Evolutionary conservation across 2,113 vertebrate genomes (phyloP), one percentile per base, ranked within the genome.

Genomic region (Leptosomus discolor): DNA sequence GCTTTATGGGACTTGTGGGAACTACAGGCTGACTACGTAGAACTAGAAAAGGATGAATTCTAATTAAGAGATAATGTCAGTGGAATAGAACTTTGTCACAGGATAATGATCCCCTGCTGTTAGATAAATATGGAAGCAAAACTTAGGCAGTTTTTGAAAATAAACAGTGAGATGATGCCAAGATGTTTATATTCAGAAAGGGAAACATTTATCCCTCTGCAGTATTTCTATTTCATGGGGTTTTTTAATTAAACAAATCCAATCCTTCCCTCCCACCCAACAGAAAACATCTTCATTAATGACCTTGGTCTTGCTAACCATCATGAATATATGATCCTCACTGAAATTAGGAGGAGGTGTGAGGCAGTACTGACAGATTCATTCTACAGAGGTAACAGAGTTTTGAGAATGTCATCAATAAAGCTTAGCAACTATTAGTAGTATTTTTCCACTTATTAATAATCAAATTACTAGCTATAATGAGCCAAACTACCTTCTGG

Each of bases 61-160:
- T 98, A 97, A 98, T 98, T 98, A 98, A 94, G 94, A 95, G 94
- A 97, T 98, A 97, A 98, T 98, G 95, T 96, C 82, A 97, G 93
- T 90, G 94, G 88, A 97, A 96, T 77, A 97, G 96, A 98, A 95
- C 96, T 96, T 98, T 97, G 96, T 98, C 96, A 98, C 94, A 96
- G 90, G 96, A 95, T 98, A 98, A 98, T 97, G 96, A 98, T 98
- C 96, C 97, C 97, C 97, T 97, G 97, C 96, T 96, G 97, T 97
- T 98, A 97, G 96, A 98, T 98, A 97, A 98, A 98, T 97, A 97
- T 97, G 94, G 91, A 97, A 97, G 96, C 87, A 95, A 97, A 95
- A 98, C 95, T 95, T 98, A 93, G 65, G 86, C 91, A 96, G 96
- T 95, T 98, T 98, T 95, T 96, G 96, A 97, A 97, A 97, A 92